A percentile compares a stretch with the other conserved stretches of the same genome.
Evolutionary conservation across 2,113 vertebrate genomes (phyloP).

Genomic region (Pelodiscus sinensis): DNA sequence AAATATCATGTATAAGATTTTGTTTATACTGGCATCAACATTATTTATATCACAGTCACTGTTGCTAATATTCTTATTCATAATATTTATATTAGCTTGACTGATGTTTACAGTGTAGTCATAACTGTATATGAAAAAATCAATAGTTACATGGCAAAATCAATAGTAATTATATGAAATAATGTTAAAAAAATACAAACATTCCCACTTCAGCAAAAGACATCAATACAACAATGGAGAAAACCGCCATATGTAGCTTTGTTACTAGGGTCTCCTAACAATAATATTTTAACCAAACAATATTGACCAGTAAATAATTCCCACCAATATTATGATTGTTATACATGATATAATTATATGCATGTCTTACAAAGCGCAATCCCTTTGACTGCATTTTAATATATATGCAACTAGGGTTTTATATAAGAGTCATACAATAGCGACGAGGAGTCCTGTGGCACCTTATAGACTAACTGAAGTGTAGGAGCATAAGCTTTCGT

Average conservation of each 20-base stretch:
- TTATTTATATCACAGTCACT: constrained; percentile 52
- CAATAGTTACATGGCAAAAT: constrained; percentile 53
- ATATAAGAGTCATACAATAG: not conserved
- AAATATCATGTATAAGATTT: constrained; percentile 29
- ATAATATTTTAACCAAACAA: not conserved
- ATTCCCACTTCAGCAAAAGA: constrained; percentile 27
- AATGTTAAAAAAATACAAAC: constrained; percentile 52
- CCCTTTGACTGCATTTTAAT: not conserved
- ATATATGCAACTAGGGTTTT: not conserved
- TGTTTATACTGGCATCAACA: constrained; percentile 48
- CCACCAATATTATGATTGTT: not conserved
- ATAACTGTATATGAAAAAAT: constrained; percentile 45
- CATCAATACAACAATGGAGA: constrained; percentile 22
- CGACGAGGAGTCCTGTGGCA: too few species aligned
- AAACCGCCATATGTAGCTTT: constrained; percentile 18
- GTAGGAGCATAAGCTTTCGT: too few species aligned
- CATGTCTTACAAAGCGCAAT: not conserved
- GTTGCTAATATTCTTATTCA: constrained; percentile 54
- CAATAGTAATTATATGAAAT: constrained; percentile 47
- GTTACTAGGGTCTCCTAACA: constrained; percentile 11
- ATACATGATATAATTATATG: not conserved
- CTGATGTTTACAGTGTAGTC: constrained; percentile 51
- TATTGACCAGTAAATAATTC: not conserved
- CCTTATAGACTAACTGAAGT: too few species aligned
- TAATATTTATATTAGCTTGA: constrained; percentile 63